These are phyloP conservation scores for Pungitius pungitius DNA, from an alignment of 2,113 vertebrate genomes.

Conservation along the genomic window DNA sequence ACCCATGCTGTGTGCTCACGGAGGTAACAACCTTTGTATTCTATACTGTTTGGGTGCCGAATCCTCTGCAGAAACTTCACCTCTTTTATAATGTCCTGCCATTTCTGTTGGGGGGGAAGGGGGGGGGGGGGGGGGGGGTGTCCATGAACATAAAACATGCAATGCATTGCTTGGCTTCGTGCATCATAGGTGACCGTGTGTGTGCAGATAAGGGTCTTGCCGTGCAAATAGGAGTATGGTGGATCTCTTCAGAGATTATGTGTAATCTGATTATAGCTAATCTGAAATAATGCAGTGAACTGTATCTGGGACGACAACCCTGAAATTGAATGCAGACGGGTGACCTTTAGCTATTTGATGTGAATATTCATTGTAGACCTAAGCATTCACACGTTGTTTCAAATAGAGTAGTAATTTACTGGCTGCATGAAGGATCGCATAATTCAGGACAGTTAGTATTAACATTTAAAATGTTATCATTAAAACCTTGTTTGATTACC, in stretches of 20 bases:
- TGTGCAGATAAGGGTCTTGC: background rate
- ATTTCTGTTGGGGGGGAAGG: conserved; percentile 85
- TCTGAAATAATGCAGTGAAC: conserved; percentile 46
- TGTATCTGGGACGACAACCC: conserved; percentile 4
- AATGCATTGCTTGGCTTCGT: background rate
- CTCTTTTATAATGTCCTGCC: conserved; percentile 99
- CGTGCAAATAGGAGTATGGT: conserved; percentile 4
- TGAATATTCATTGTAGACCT: background rate
- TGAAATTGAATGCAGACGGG: conserved; percentile 1
- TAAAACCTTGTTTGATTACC: background rate
- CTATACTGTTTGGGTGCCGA: conserved; percentile 98
- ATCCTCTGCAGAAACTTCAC: conserved; percentile 98
- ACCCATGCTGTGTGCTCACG: conserved; percentile 99
- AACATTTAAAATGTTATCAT: background rate
- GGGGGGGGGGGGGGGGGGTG: conserved; percentile 10
- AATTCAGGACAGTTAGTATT: background rate
- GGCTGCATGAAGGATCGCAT: background rate
- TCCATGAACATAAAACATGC: background rate
- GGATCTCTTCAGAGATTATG: conserved; percentile 47
- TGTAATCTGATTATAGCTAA: conserved; percentile 63
- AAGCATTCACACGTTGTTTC: background rate
- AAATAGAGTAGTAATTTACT: background rate
- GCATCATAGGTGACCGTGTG: background rate
- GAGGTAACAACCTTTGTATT: conserved; percentile 99
- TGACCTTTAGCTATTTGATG: background rate